Percentiles rank a stretch among this genome's conserved stretches.
Conservation (phyloP, 1,140 invertebrate genomes). For the Zaprionus davidi region DNA sequence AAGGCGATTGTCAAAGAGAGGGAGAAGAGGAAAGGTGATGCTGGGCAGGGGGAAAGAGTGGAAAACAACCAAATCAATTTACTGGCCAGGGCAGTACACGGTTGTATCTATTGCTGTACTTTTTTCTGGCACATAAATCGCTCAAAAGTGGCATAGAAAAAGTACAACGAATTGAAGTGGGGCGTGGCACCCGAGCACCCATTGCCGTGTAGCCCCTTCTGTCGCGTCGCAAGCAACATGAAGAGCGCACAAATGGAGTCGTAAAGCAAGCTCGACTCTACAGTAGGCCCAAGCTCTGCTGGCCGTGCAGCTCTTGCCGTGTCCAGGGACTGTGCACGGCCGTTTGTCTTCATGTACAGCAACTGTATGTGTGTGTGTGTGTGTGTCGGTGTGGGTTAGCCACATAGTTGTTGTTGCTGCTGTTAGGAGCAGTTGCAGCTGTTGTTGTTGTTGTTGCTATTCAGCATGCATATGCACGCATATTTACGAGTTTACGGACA, state of each 20-base stretch:
- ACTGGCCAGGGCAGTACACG: slow-evolving; percentile 43
- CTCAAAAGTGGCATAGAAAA: slow-evolving; percentile 73
- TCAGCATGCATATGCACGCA: slow-evolving; percentile 62
- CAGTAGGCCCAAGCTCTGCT: slow-evolving; percentile 24
- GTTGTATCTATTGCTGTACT: slow-evolving; percentile 59
- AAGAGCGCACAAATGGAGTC: slow-evolving; percentile 75
- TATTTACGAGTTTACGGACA: slow-evolving; percentile 61
- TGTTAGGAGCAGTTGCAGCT: neutral
- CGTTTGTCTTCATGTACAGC: slow-evolving; percentile 13
- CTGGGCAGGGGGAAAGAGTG: neutral
- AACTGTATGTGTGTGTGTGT: slow-evolving; percentile 4
- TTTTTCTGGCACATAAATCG: slow-evolving; percentile 62
- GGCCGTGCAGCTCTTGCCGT: slow-evolving; percentile 1
- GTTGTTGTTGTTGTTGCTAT: slow-evolving; percentile 38
- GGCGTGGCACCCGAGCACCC: slow-evolving; percentile 18
- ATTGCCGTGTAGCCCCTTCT: slow-evolving; percentile 22
- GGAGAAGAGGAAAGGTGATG: neutral
- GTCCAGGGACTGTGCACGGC: slow-evolving; percentile 1
- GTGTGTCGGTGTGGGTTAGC: slow-evolving; percentile 22
- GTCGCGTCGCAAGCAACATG: slow-evolving; percentile 27
- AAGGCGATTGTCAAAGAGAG: slow-evolving; percentile 14
- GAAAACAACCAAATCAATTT: slow-evolving; percentile 61
- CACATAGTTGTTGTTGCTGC: slow-evolving; percentile 15
- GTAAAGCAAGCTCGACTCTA: slow-evolving; percentile 70
- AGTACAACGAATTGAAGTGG: slow-evolving; percentile 75